Conservation (phyloP, 1,140 invertebrate species). For the Bombus difficillimus region DNA sequence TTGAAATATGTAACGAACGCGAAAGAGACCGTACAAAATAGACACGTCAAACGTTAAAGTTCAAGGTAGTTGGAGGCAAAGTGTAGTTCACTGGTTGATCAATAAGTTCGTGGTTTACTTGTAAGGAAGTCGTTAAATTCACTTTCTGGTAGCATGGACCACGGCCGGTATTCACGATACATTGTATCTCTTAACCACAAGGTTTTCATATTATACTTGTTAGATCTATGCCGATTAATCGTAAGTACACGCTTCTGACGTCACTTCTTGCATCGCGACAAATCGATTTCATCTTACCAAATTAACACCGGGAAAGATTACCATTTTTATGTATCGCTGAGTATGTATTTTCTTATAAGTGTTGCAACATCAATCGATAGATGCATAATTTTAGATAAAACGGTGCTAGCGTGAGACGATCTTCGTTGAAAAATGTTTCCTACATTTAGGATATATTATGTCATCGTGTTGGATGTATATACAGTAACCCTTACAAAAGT, state of each 20-base stretch:
- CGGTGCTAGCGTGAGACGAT: neutral
- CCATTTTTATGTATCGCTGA: neutral
- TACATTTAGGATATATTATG: neutral
- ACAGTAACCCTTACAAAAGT: no score
- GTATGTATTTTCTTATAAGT: neutral
- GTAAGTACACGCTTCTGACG: no score
- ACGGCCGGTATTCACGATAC: neutral
- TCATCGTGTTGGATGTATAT: neutral
- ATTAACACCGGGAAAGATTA: neutral
- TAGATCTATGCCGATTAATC: neutral
- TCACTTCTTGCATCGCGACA: neutral
- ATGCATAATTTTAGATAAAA: neutral
- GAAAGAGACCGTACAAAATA: conserved; percentile 63
- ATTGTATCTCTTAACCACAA: conserved; percentile 6
- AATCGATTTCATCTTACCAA: neutral
- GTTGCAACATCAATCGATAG: neutral
- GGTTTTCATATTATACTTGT: neutral
- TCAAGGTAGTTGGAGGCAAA: conserved; percentile 64
- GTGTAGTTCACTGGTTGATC: conserved; percentile 62
- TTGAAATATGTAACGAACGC: conserved; percentile 67
- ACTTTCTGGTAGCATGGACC: conserved; percentile 38
- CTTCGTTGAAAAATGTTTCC: neutral
- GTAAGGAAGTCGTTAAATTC: conserved; percentile 52
- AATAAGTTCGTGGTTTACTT: conserved; percentile 58
- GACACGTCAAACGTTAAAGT: conserved; percentile 70